Percentiles rank a stretch among this genome's conserved stretches.
Evolutionary conservation across 2,888 invertebrate species (phyloP).

Genomic region (Ichneumoninae sp.): DNA sequence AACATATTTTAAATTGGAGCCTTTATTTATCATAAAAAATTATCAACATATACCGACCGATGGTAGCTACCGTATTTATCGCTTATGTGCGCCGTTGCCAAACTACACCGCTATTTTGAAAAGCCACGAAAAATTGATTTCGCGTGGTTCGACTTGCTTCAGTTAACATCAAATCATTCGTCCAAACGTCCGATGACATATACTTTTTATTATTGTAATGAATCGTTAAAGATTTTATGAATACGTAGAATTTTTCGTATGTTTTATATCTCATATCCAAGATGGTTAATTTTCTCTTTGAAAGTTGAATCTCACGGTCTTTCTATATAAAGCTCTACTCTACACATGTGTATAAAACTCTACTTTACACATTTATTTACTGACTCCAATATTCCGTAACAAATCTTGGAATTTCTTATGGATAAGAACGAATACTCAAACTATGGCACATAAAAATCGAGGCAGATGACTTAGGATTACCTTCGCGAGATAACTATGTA

Average conservation of each 20-base stretch:
- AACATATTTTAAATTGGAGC: too few relatives aligned
- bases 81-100: slow-evolving; percentile 10
- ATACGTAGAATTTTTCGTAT: background rate
- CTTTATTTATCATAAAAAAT: background rate
- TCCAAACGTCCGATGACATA: background rate
- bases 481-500: background rate
- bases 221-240: background rate
- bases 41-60: background rate
- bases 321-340: background rate
- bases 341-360: background rate
- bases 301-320: background rate
- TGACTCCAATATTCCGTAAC: background rate
- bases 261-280: background rate
- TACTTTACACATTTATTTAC: background rate
- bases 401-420: background rate
- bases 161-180: background rate
- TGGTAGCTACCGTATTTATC: background rate
- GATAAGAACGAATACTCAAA: slow-evolving; percentile 2
- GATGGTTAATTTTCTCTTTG: background rate
- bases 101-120: background rate
- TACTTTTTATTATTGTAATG: background rate
- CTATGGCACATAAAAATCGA: background rate
- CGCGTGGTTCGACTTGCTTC: background rate
- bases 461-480: background rate
- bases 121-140: background rate